phyloP scores from a whole-genome alignment of 2,113 vertebrate genomes.

The Corvus moneduloides region DNA sequence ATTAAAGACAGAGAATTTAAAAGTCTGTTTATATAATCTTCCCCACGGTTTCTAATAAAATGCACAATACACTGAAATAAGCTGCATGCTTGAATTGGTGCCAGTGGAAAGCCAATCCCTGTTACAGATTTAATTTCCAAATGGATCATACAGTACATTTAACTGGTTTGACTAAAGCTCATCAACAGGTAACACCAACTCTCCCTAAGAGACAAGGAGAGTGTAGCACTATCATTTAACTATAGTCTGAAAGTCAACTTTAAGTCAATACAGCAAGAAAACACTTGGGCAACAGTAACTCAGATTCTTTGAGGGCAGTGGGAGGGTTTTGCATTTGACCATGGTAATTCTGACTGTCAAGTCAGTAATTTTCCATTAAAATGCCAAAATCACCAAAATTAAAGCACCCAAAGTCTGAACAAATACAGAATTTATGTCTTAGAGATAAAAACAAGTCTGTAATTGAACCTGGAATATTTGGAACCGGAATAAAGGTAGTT shows the following conservation, averaged over 20 bases:
- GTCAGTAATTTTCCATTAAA: not conserved
- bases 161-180: not conserved
- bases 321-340: not conserved
- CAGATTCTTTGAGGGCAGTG: not conserved
- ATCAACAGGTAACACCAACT: not conserved
- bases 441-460: not conserved
- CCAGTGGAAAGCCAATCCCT: not conserved
- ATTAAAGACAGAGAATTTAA: not conserved
- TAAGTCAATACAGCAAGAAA: not conserved
- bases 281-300: not conserved
- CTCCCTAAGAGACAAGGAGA: not conserved
- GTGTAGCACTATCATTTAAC: accelerated
- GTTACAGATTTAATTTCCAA: not conserved
- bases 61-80: not conserved
- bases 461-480: not conserved
- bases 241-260: not conserved
- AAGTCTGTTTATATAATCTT: not conserved
- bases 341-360: not conserved
- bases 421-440: not conserved
- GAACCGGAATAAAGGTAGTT: not conserved
- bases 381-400: not conserved
- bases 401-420: not conserved
- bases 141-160: not conserved
- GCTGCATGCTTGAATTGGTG: not conserved
- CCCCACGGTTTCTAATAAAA: not conserved